These are phyloP conservation scores for Hoplias malabaricus DNA, from an alignment of 2,113 vertebrate genomes.

Conservation along the genomic window DNA sequence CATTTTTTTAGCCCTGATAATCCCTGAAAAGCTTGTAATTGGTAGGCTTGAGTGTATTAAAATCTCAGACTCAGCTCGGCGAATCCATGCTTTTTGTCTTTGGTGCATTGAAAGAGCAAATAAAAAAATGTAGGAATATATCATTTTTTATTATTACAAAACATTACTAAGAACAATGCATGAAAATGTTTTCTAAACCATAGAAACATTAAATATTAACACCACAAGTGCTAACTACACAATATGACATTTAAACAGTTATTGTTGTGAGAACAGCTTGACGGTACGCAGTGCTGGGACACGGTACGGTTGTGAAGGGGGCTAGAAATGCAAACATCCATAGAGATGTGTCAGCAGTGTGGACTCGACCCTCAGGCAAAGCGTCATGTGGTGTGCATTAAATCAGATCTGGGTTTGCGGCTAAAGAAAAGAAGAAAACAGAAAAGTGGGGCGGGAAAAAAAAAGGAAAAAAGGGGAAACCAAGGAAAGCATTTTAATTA, in stretches of 20 bases:
- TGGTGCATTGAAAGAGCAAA: neutral
- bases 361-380: conserved; percentile 68
- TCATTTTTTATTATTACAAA: too few relatives aligned
- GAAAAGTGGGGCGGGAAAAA: conserved; percentile 47
- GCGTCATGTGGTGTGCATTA: conserved; percentile 63
- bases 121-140: too few relatives aligned
- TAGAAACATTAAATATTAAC: too few relatives aligned
- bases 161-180: too few relatives aligned
- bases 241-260: neutral
- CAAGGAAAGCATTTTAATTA: conserved; percentile 63
- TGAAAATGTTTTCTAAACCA: neutral
- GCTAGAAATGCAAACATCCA: conserved; percentile 69
- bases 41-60: neutral
- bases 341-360: conserved; percentile 65
- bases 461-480: conserved; percentile 42
- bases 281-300: neutral
- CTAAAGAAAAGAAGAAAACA: conserved; percentile 55
- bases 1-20: neutral
- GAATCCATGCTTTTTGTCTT: neutral
- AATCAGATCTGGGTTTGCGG: conserved; percentile 61
- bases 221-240: neutral
- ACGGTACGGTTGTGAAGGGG: neutral
- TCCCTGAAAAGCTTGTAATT: conserved; percentile 8
- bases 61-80: neutral
- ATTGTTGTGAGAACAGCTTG: neutral